Conservation (phyloP, 2,113 vertebrate genomes). For the Corythaeola cristata region DNA sequence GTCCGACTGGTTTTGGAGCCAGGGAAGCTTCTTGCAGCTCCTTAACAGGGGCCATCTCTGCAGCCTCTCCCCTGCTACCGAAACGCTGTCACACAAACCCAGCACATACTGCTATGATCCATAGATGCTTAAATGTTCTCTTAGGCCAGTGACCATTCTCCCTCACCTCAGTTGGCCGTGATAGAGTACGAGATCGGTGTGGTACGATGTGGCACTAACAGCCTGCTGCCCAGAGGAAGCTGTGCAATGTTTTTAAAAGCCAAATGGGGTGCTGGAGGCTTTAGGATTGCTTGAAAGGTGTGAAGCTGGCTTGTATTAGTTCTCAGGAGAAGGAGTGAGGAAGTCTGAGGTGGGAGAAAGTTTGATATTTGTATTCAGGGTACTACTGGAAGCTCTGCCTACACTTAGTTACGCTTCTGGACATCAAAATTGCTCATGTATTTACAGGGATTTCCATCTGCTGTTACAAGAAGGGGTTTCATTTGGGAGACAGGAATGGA, state of each 20-base stretch:
- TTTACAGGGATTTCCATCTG: background rate
- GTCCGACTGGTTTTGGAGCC: too few species aligned
- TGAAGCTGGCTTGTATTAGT: background rate
- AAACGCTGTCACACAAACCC: too few species aligned
- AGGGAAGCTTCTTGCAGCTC: too few species aligned
- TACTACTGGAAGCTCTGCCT: background rate
- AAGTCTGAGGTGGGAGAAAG: background rate
- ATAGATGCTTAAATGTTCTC: background rate
- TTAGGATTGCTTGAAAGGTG: background rate
- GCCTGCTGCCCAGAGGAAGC: background rate
- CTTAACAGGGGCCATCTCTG: too few species aligned
- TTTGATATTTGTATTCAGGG: background rate
- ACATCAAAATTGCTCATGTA: background rate
- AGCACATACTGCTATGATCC: background rate
- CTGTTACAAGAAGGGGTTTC: background rate
- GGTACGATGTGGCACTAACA: rapidly evolving
- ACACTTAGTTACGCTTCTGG: background rate
- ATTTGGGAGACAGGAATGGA: background rate
- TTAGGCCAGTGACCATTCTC: background rate
- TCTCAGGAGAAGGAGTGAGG: background rate
- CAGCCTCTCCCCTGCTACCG: too few species aligned
- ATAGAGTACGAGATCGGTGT: background rate
- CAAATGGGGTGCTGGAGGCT: background rate
- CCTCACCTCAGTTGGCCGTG: background rate
- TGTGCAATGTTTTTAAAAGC: background rate